Percentiles rank a stretch among this genome's conserved stretches.
Conservation (phyloP, 2,888 invertebrate species). For the Hymenopus coronatus region DNA sequence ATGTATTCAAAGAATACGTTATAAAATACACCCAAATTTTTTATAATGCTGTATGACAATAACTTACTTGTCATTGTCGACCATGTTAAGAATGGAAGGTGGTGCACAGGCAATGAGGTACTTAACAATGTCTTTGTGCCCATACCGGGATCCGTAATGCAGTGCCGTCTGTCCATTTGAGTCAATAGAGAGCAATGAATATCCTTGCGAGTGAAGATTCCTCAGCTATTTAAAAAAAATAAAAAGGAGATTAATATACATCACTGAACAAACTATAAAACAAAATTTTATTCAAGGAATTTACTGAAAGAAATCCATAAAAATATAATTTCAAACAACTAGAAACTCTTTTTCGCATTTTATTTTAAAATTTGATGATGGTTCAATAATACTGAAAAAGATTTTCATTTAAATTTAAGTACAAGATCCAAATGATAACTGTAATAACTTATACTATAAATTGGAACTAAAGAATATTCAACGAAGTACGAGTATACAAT, state of each 20-base stretch:
- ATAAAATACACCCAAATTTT: neutral
- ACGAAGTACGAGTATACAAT: no score
- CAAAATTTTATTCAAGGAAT: no score
- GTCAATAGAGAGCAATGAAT: conserved; percentile 79
- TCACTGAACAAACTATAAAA: neutral
- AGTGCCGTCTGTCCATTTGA: conserved; percentile 83
- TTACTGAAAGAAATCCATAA: no score
- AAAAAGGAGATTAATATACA: neutral
- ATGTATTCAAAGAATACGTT: no score
- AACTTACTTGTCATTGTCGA: conserved; percentile 77
- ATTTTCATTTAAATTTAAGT: no score
- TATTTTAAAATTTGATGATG: no score
- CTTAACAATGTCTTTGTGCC: conserved; percentile 85
- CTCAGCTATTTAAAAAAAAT: conserved; percentile 58
- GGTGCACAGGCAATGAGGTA: conserved; percentile 86
- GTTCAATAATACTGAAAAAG: no score
- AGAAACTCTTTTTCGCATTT: no score
- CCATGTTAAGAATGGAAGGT: conserved; percentile 77
- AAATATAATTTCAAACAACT: no score
- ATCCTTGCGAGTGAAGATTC: conserved; percentile 80
- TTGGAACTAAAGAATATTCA: no score
- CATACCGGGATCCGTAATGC: conserved; percentile 83
- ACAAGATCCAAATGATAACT: no score
- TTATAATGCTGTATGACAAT: neutral
- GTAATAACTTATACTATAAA: no score